Evolutionary conservation across 2,888 invertebrate species (phyloP).

Genomic region (Coelinius sp.): DNA sequence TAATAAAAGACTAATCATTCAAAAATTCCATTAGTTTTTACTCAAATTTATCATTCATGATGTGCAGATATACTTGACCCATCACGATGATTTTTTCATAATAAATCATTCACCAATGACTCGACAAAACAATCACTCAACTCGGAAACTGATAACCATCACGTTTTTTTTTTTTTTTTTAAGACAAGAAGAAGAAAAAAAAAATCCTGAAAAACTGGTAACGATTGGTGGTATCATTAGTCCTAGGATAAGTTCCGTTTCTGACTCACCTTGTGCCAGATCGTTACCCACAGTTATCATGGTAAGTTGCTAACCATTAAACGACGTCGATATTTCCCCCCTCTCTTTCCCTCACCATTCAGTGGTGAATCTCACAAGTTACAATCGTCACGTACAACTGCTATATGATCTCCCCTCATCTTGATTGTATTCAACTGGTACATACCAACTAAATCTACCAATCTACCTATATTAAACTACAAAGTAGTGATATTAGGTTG

Average conservation of each 20-base stretch:
- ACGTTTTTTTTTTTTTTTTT: not conserved
- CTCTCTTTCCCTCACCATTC: constrained; percentile 25
- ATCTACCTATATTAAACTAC: not conserved
- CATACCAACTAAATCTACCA: not conserved
- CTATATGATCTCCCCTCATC: not conserved
- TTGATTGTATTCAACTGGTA: constrained; percentile 5
- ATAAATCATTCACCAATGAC: not conserved
- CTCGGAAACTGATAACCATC: not conserved
- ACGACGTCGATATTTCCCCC: constrained; percentile 39
- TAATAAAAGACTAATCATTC: no score
- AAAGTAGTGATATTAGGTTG: constrained; percentile 1
- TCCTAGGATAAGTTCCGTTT: constrained; percentile 43
- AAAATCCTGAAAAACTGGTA: not conserved
- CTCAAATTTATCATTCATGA: not conserved
- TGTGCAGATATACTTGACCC: not conserved
- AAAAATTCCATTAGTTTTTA: no score
- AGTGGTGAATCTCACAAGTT: not conserved
- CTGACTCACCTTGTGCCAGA: constrained; percentile 57
- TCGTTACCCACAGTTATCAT: constrained; percentile 50
- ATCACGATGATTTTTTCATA: not conserved
- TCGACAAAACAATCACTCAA: not conserved
- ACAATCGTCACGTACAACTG: constrained; percentile 1
- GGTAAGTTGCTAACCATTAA: constrained; percentile 39
- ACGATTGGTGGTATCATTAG: constrained; percentile 22
- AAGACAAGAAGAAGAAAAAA: not conserved